A percentile compares a stretch with the other conserved stretches of the same genome.
phyloP scores from a whole-genome alignment of 2,888 invertebrate species.

The Eristalis intricaria region DNA sequence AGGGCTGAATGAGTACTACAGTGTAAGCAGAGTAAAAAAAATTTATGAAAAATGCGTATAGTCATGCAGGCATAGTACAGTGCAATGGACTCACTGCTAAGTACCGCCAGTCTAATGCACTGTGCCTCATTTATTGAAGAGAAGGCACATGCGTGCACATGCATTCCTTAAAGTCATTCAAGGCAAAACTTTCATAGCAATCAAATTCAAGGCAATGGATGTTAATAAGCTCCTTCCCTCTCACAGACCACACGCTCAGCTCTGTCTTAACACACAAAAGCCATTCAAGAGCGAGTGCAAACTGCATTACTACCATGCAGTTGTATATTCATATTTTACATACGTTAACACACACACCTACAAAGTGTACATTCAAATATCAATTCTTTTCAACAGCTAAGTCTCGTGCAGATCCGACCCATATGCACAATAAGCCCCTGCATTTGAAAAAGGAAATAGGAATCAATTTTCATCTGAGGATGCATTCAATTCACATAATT shows the following conservation, averaged over 20 bases:
- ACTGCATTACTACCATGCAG: neutral
- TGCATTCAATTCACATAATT: slow-evolving; percentile 65
- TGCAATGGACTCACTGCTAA: no score
- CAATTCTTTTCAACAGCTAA: neutral
- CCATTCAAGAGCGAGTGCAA: neutral
- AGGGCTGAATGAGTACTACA: no score
- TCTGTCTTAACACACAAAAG: neutral
- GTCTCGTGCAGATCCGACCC: neutral
- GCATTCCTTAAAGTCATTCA: neutral
- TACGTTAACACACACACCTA: neutral
- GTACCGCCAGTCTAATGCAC: no score
- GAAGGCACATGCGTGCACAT: no score
- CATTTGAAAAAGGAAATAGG: slow-evolving; percentile 28
- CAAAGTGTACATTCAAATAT: neutral
- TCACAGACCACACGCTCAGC: neutral
- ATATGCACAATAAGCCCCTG: neutral
- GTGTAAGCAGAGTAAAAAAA: no score
- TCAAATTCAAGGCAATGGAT: neutral
- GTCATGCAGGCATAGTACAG: no score
- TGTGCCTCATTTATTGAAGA: no score
- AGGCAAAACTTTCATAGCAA: neutral
- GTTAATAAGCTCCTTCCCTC: neutral
- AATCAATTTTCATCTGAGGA: slow-evolving; percentile 56
- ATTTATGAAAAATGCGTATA: no score
- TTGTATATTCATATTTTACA: neutral